These are phyloP conservation scores for Spea multiplicata DNA, from an alignment of 2,113 vertebrate species.

Conservation along the genomic window DNA sequence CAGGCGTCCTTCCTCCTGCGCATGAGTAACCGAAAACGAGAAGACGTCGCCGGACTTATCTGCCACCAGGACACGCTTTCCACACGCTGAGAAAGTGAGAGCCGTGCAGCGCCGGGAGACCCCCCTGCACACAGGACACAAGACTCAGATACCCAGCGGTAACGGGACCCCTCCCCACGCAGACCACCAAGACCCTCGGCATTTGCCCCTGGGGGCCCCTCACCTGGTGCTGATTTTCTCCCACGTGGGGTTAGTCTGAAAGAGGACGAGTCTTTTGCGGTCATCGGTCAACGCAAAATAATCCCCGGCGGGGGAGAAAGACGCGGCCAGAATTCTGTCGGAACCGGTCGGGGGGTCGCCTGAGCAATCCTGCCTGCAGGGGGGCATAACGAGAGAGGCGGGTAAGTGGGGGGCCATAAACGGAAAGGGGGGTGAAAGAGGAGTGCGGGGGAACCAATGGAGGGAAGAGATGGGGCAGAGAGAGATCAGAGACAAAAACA, in stretches of 20 bases:
- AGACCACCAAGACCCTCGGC: no score
- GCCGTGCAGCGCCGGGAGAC: slow-evolving; percentile 81
- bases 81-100: slow-evolving; percentile 75
- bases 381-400: background rate
- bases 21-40: slow-evolving; percentile 78
- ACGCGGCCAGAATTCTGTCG: slow-evolving; percentile 76
- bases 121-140: slow-evolving; percentile 61
- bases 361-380: slow-evolving; percentile 60
- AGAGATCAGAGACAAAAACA: no score
- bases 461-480: background rate
- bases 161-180: no score
- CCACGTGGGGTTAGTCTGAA: slow-evolving; percentile 77
- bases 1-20: slow-evolving; percentile 68
- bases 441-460: no score
- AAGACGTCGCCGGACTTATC: slow-evolving; percentile 96
- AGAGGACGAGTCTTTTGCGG: slow-evolving; percentile 83
- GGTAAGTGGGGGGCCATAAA: no score
- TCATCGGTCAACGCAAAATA: slow-evolving; percentile 84
- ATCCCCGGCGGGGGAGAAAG: slow-evolving; percentile 76
- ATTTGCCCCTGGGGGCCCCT: slow-evolving; percentile 38
- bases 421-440: no score
- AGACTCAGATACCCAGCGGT: background rate
- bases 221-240: slow-evolving; percentile 82
- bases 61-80: slow-evolving; percentile 79
- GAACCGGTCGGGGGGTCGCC: slow-evolving; percentile 63